Evolutionary conservation across 2,888 invertebrate species (phyloP).

Genomic region (Acronicta leporina): DNA sequence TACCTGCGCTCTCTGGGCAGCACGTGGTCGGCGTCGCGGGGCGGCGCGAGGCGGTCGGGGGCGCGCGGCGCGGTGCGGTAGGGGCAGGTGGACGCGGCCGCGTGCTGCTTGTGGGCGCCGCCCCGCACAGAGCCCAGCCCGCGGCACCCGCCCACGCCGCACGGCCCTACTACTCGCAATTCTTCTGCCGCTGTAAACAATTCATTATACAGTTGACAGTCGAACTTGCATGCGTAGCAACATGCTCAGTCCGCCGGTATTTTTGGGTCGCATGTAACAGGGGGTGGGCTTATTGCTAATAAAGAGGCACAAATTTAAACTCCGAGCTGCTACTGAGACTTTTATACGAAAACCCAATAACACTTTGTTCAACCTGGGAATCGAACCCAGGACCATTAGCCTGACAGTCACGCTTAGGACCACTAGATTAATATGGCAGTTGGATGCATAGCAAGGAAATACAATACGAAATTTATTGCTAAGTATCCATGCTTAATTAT

Average conservation of each 20-base stretch:
- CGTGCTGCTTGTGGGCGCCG: conserved; percentile 93
- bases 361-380: no score
- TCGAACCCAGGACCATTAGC: no score
- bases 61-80: conserved; percentile 84
- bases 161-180: conserved; percentile 90
- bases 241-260: no score
- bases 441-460: no score
- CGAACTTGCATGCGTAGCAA: not conserved
- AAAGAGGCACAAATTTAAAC: no score
- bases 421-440: no score
- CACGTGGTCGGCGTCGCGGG: conserved; percentile 68
- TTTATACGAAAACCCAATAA: no score
- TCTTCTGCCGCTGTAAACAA: conserved; percentile 90
- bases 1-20: conserved; percentile 87
- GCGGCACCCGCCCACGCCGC: conserved; percentile 95
- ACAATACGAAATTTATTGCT: not conserved
- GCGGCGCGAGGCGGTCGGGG: conserved; percentile 65
- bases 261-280: no score
- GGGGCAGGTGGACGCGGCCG: conserved; percentile 92
- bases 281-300: no score
- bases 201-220: not conserved
- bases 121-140: conserved; percentile 97
- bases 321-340: no score
- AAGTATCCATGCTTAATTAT: not conserved
- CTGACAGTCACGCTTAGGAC: no score